Evolutionary conservation across 1,140 invertebrate genomes (phyloP), one percentile per base, ranked within the genome.

Genomic region (Sycophaga agraensis): DNA sequence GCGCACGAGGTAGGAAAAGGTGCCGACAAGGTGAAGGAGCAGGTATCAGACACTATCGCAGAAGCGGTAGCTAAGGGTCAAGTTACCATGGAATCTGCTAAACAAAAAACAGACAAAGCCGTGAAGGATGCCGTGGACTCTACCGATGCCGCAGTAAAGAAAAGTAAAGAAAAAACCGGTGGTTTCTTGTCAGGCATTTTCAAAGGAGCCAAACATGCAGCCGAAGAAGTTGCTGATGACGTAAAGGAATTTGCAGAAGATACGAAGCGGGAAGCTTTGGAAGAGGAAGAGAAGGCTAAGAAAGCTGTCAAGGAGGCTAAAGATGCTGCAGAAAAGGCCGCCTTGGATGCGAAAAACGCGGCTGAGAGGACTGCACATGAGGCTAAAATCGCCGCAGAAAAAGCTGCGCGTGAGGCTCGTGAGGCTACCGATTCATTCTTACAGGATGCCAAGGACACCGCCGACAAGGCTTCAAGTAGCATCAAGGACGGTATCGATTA

Each of bases 121-220:
- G 40, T 12, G 1, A 51, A 64, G 6, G 49, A 55, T 12, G 28
- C 66, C 16, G 65, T 59, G 12, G 22, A 57, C 12, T 61, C 68
- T n/a, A 66, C 71, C 16, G 58, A 69, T 16, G 67, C 67, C 31
- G 69, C 72, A 40, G 65, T 21, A 0, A 43, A 48, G 0, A 62
- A 50, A 0, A 34, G 46, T 0, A 55, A 42, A 2, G 35, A 37
- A 0, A 64, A 61, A 8, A 58, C 48, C 0, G 60, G 63, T 1
- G 56, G 56, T 1, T 56, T 56, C 19, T 54, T 72, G 0, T 68
- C 67, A 1, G 69, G 66, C 0, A 68, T 73, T 24, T 77, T 65
- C 19, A 71, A 73, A 49, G 69, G 72, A 22, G 71, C 73, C 26
- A 78, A 78, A 64, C 69, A 72, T 40, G 65, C 66, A 7, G 69